phyloP scores from a whole-genome alignment of 2,888 invertebrate species.

The Eupithecia insigniata region DNA sequence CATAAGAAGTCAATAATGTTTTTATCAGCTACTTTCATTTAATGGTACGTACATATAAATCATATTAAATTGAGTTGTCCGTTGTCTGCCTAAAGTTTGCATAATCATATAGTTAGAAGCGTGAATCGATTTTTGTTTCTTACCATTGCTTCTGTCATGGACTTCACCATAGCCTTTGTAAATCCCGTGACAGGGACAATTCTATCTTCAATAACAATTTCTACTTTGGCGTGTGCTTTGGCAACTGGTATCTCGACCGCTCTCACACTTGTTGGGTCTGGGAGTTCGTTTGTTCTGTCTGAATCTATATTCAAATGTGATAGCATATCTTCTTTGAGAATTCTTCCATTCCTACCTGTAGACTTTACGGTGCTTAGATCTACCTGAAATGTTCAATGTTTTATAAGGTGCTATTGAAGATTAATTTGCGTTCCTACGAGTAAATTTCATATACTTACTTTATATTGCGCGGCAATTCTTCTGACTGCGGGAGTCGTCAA shows the following conservation, averaged over 20 bases:
- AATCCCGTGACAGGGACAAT: constrained; percentile 91
- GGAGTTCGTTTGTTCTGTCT: constrained; percentile 78
- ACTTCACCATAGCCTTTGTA: constrained; percentile 96
- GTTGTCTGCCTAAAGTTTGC: no score
- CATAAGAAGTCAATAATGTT: not conserved
- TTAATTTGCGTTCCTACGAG: not conserved
- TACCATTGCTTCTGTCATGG: constrained; percentile 95
- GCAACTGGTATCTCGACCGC: constrained; percentile 55
- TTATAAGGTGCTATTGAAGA: not conserved
- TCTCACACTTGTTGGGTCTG: constrained; percentile 51
- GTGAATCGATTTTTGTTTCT: constrained; percentile 44
- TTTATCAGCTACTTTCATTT: not conserved
- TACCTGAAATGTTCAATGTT: constrained; percentile 74
- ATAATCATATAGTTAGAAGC: no score
- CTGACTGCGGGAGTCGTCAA: constrained; percentile 97
- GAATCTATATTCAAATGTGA: constrained; percentile 85
- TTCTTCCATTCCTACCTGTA: constrained; percentile 94
- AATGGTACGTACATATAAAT: no score
- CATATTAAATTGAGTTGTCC: not conserved
- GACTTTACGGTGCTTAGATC: constrained; percentile 88
- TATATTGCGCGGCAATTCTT: constrained; percentile 94
- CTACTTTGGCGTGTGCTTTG: constrained; percentile 57
- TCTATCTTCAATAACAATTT: constrained; percentile 72
- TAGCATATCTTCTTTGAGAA: constrained; percentile 97
- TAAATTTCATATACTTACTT: constrained; percentile 76